Evolutionary conservation across 1,140 invertebrate species (phyloP).

Genomic region (Bilobella aurantiaca): DNA sequence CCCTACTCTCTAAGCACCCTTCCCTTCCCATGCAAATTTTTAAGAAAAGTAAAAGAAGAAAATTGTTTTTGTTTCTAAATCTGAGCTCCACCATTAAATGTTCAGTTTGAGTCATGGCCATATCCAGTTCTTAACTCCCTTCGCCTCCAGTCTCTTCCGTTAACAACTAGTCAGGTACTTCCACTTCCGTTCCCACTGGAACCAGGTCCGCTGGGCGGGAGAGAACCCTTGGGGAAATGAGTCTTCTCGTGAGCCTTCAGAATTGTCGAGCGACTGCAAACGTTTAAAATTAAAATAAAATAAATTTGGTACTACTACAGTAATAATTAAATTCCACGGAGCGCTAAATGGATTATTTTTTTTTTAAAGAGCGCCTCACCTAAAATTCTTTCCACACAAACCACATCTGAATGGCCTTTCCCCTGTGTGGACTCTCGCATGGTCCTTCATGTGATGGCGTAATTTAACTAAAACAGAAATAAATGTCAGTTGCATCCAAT

Average conservation of each 20-base stretch:
- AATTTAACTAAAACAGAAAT: conserved; percentile 50
- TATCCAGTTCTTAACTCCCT: background rate
- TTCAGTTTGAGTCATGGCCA: conserved; percentile 9
- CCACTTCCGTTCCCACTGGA: background rate
- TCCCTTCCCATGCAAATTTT: background rate
- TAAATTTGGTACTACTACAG: background rate
- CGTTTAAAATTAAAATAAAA: background rate
- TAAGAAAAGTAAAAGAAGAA: conserved; percentile 4
- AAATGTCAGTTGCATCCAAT: too few relatives aligned
- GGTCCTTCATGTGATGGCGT: conserved; percentile 84
- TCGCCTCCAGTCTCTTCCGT: conserved; percentile 3
- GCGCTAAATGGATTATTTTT: background rate
- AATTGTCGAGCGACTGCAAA: conserved; percentile 74
- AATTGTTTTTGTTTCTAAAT: background rate
- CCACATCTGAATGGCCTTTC: conserved; percentile 9
- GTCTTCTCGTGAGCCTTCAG: conserved; percentile 84
- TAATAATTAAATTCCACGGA: too few relatives aligned
- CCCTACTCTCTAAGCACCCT: background rate
- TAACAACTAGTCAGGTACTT: conserved; percentile 5
- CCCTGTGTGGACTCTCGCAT: conserved; percentile 57
- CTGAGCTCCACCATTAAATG: background rate
- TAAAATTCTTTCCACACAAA: background rate
- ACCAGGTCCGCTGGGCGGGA: background rate
- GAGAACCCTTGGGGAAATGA: conserved; percentile 61
- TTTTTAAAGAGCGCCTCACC: background rate